phyloP scores from a whole-genome alignment of 2,888 invertebrate genomes.

The Idaea biselata region DNA sequence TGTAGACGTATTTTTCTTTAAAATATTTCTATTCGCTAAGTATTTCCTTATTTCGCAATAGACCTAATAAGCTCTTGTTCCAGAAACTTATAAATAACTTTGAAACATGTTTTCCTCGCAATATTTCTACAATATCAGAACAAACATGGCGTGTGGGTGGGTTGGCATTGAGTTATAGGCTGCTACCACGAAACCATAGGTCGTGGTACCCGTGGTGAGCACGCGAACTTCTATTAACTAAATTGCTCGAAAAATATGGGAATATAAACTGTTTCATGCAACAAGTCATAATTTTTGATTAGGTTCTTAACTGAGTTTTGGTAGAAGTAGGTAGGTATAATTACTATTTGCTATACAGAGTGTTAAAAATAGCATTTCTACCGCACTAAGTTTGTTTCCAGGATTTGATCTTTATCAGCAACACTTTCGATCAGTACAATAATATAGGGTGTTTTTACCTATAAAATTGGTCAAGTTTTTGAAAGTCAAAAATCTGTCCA shows the following conservation, averaged over 20 bases:
- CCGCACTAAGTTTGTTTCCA: too few relatives aligned
- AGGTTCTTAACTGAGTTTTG: too few relatives aligned
- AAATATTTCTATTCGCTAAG: too few relatives aligned
- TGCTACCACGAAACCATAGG: constrained; percentile 29
- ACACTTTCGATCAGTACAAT: too few relatives aligned
- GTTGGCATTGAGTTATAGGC: constrained; percentile 39
- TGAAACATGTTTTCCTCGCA: background rate
- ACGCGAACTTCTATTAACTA: background rate
- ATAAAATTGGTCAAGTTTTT: too few relatives aligned
- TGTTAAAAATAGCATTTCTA: too few relatives aligned
- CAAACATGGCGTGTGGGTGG: constrained; percentile 33
- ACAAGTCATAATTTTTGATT: background rate
- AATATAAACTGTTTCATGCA: background rate
- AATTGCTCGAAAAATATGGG: background rate
- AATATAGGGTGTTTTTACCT: too few relatives aligned
- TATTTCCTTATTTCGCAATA: background rate
- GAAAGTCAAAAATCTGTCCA: too few relatives aligned
- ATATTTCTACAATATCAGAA: constrained; percentile 28
- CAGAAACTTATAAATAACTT: background rate
- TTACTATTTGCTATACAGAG: too few relatives aligned
- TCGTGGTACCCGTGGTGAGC: background rate
- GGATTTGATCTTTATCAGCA: too few relatives aligned
- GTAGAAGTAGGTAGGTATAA: too few relatives aligned
- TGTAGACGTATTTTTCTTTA: too few relatives aligned
- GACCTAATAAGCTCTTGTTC: background rate